Conservation (phyloP, 92 coral and sea anemone genomes). For the Meandrina meandrites region DNA sequence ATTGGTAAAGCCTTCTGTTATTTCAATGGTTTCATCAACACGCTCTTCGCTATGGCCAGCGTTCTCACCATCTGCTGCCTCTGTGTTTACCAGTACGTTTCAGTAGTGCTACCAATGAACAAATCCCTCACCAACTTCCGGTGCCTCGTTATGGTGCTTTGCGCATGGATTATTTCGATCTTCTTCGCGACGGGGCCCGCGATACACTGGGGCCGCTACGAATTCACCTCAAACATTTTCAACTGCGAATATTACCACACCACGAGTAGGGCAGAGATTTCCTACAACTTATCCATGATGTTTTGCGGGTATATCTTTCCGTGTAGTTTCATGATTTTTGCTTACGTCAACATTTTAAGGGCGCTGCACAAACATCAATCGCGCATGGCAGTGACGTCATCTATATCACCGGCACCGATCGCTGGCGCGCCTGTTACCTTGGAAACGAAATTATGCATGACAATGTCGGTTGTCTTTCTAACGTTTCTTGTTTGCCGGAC, state of each 20-base stretch:
- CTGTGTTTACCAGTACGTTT: constrained; percentile 74
- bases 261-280: constrained; percentile 66
- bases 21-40: constrained; percentile 86
- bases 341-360: constrained; percentile 70
- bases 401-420: constrained; percentile 67
- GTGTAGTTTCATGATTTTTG: constrained; percentile 63
- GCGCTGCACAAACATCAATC: constrained; percentile 72
- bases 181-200: constrained; percentile 90
- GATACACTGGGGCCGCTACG: constrained; percentile 97
- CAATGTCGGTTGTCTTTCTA: constrained; percentile 67
- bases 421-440: constrained; percentile 72
- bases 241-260: constrained; percentile 89
- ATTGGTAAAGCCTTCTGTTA: constrained; percentile 81
- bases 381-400: constrained; percentile 64
- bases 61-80: constrained; percentile 69
- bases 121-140: constrained; percentile 81
- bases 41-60: constrained; percentile 78
- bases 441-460: constrained; percentile 73
- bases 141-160: constrained; percentile 84
- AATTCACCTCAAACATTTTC: constrained; percentile 88
- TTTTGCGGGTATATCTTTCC: constrained; percentile 83
- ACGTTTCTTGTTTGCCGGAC: constrained; percentile 89
- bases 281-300: constrained; percentile 84
- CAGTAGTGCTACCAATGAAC: constrained; percentile 72
- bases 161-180: constrained; percentile 84